These are phyloP conservation scores for Neosalanx taihuensis DNA, from an alignment of 2,797 vertebrate species.

Conservation along the genomic window DNA sequence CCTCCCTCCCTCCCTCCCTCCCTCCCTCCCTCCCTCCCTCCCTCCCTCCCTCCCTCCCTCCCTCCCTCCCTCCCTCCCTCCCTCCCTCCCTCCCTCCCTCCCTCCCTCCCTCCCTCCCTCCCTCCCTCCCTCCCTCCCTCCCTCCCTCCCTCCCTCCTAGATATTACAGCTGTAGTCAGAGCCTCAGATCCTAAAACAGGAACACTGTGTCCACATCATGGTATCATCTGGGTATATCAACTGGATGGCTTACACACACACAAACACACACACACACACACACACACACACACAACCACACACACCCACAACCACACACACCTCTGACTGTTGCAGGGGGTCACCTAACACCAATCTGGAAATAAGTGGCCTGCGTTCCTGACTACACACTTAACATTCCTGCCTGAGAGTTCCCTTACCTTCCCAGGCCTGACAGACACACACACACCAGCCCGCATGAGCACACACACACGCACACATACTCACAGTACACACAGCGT, in stretches of 20 bases:
- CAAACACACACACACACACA: conserved; percentile 6
- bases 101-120: too few relatives aligned
- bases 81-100: not conserved
- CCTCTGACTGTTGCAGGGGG: conserved; percentile 28
- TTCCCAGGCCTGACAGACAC: conserved; percentile 36
- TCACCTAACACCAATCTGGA: conserved; percentile 53
- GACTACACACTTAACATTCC: conserved; percentile 59
- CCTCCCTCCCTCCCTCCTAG: not conserved
- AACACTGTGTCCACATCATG: conserved; percentile 2
- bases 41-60: not conserved
- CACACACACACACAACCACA: too few relatives aligned
- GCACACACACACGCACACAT: conserved; percentile 13
- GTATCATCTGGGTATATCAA: not conserved
- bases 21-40: not conserved
- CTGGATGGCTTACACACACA: too few relatives aligned
- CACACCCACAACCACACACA: not conserved
- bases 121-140: too few relatives aligned
- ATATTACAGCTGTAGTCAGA: not conserved
- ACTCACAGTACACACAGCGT: not conserved
- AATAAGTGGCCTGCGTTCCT: conserved; percentile 52
- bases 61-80: not conserved
- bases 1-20: not conserved
- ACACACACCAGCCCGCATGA: conserved; percentile 12
- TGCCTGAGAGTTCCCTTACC: conserved; percentile 45
- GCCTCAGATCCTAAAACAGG: not conserved